phyloP scores from a whole-genome alignment of 2,888 invertebrate genomes.

The Hypena proboscidalis region DNA sequence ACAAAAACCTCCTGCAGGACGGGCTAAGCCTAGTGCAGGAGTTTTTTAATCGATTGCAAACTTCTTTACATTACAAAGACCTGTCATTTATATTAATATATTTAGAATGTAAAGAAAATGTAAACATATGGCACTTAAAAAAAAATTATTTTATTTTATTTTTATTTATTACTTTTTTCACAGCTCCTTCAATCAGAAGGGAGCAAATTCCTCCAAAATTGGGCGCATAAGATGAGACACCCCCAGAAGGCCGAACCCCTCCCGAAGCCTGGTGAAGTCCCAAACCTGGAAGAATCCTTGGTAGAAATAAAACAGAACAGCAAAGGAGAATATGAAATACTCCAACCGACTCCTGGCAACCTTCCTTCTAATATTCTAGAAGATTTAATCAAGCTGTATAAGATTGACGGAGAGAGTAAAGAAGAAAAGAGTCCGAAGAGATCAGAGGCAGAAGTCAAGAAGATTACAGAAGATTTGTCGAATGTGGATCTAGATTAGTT shows the following conservation, averaged over 20 bases:
- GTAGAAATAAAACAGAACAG: constrained; percentile 72
- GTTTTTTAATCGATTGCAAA: no score
- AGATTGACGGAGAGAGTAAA: constrained; percentile 65
- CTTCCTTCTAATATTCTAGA: constrained; percentile 68
- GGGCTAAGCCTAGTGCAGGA: no score
- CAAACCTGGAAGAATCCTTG: constrained; percentile 72
- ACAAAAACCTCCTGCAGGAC: no score
- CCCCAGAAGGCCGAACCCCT: constrained; percentile 46
- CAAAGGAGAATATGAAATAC: constrained; percentile 74
- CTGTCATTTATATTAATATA: no score
- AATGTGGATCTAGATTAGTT: constrained; percentile 82
- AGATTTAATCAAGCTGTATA: constrained; percentile 63
- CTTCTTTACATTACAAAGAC: no score
- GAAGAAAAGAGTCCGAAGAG: constrained; percentile 55
- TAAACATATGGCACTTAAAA: no score
- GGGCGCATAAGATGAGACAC: constrained; percentile 85
- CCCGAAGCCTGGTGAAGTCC: constrained; percentile 59
- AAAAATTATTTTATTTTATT: not conserved
- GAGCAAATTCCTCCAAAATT: constrained; percentile 84
- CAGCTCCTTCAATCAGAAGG: constrained; percentile 78
- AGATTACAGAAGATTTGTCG: constrained; percentile 85
- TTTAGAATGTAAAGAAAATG: no score
- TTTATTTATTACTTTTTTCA: not conserved
- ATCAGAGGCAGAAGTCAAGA: constrained; percentile 65
- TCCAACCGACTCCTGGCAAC: constrained; percentile 71